Conservation (phyloP, 2,888 invertebrate species). For the Lamellibrachia columna region DNA sequence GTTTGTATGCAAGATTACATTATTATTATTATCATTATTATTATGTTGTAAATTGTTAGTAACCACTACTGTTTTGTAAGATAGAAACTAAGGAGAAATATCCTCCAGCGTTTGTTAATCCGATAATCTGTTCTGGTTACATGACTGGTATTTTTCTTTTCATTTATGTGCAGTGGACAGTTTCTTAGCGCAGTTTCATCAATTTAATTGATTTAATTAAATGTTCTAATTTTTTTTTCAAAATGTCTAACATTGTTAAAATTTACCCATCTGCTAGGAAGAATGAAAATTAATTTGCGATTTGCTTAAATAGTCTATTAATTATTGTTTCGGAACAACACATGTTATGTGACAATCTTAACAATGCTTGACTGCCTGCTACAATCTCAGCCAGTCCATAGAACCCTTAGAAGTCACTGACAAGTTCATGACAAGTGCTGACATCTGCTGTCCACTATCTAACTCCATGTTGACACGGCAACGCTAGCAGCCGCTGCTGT, state of each 20-base stretch:
- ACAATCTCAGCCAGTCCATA: neutral
- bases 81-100: neutral
- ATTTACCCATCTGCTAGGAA: neutral
- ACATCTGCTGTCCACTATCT: slow-evolving; percentile 16
- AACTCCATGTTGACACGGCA: neutral
- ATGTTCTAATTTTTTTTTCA: neutral
- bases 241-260: neutral
- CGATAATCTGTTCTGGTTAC: neutral
- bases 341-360: neutral
- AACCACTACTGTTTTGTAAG: neutral
- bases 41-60: neutral
- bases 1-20: neutral
- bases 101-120: neutral
- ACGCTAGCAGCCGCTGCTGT: neutral
- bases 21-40: too few relatives aligned
- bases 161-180: neutral
- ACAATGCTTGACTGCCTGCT: neutral
- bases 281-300: neutral
- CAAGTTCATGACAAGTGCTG: slow-evolving; percentile 6
- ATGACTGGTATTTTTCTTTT: neutral
- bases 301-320: neutral
- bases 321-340: neutral
- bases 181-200: neutral
- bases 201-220: neutral
- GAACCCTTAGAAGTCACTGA: neutral